Evolutionary conservation across 2,113 vertebrate genomes (phyloP).

Genomic region (Platysternon megacephalum): DNA sequence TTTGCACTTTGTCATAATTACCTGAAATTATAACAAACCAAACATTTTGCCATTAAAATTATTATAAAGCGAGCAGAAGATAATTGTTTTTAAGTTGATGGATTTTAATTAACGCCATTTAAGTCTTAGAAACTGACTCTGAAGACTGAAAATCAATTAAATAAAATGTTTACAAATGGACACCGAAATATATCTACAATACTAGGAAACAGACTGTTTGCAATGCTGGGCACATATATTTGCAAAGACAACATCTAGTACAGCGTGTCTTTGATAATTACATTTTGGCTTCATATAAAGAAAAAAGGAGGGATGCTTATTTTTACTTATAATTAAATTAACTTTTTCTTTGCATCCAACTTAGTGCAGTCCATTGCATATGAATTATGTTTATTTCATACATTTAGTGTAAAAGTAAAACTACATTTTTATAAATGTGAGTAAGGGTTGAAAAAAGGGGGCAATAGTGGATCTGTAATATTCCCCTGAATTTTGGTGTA

Average conservation of each 20-base stretch:
- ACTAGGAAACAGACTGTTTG: slow-evolving; percentile 20
- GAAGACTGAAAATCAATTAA: slow-evolving; percentile 49
- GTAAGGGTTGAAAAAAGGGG: neutral
- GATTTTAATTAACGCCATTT: slow-evolving; percentile 63
- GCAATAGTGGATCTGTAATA: neutral
- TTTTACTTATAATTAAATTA: slow-evolving; percentile 58
- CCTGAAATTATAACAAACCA: neutral
- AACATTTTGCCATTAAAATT: slow-evolving; percentile 12
- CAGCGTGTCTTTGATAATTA: slow-evolving; percentile 56
- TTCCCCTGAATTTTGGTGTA: neutral
- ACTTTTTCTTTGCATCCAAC: neutral
- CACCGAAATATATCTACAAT: slow-evolving; percentile 21
- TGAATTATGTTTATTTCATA: neutral
- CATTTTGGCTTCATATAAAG: slow-evolving; percentile 65
- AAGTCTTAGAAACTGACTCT: slow-evolving; percentile 24
- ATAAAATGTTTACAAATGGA: slow-evolving; percentile 60
- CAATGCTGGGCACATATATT: neutral
- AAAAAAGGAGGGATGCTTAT: slow-evolving; percentile 22
- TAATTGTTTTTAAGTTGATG: slow-evolving; percentile 30
- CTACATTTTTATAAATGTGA: neutral
- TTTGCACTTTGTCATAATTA: neutral
- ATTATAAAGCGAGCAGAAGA: neutral
- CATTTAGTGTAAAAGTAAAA: neutral
- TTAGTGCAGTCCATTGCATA: neutral
- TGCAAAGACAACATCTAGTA: slow-evolving; percentile 34